Conservation (phyloP, 2,888 invertebrate species). For the Andrena trimmerana region DNA sequence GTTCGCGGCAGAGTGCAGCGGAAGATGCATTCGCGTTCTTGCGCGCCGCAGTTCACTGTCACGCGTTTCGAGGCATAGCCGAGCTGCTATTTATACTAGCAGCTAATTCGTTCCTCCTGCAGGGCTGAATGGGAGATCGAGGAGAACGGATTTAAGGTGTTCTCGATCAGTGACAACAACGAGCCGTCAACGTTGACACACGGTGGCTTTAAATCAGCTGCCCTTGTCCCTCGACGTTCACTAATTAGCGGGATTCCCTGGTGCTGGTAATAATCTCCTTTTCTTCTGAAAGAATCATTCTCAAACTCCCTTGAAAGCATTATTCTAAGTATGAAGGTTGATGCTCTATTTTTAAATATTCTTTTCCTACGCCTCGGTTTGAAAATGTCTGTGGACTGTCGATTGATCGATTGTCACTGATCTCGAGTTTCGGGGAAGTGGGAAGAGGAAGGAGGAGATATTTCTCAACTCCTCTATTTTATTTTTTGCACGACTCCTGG, state of each 20-base stretch:
- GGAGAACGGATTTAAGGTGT: conserved; percentile 65
- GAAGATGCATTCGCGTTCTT: conserved; percentile 36
- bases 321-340: too few relatives aligned
- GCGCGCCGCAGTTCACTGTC: conserved; percentile 47
- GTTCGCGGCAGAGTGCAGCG: background rate
- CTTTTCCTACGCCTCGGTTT: background rate
- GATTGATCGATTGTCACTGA: background rate
- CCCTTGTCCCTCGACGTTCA: conserved; percentile 25
- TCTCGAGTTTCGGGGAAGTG: background rate
- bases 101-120: conserved; percentile 71
- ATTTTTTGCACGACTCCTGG: background rate
- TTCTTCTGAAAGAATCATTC: background rate
- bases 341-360: background rate
- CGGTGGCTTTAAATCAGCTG: conserved; percentile 46
- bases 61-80: conserved; percentile 29
- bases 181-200: conserved; percentile 30
- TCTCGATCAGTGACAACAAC: conserved; percentile 61
- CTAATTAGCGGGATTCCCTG: conserved; percentile 46
- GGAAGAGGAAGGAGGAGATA: conserved; percentile 18
- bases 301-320: too few relatives aligned
- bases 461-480: conserved; percentile 7
- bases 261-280: conserved; percentile 22
- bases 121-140: conserved; percentile 45
- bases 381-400: background rate
- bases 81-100: conserved; percentile 74